phyloP scores from a whole-genome alignment of 2,797 vertebrate genomes.

The Chelon labrosus region DNA sequence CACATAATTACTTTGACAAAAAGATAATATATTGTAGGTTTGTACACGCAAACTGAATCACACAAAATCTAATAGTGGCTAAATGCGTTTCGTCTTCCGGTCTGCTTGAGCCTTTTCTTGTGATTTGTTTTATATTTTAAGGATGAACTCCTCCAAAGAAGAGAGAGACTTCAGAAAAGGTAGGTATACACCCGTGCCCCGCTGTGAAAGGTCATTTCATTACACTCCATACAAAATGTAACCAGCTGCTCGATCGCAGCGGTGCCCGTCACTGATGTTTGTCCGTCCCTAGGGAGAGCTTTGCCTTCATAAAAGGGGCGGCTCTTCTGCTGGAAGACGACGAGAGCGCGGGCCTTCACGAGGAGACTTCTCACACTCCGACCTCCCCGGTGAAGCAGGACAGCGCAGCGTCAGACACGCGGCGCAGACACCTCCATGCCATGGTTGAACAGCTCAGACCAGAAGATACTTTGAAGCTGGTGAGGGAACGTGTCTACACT shows the following conservation, averaged over 20 bases:
- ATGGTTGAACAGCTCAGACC: constrained; percentile 92
- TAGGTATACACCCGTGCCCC: constrained; percentile 35
- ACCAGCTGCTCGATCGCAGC: background rate
- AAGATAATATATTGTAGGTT: background rate
- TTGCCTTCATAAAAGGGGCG: constrained; percentile 92
- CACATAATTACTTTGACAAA: background rate
- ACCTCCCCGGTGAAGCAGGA: constrained; percentile 48
- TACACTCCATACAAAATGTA: background rate
- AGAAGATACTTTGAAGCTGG: constrained; percentile 93
- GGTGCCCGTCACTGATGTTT: background rate
- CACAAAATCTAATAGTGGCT: background rate
- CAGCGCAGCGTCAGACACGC: constrained; percentile 45
- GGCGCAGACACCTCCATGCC: constrained; percentile 87
- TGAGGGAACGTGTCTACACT: constrained; percentile 71
- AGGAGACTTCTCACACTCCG: constrained; percentile 49
- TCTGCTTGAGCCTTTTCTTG: background rate
- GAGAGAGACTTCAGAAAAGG: constrained; percentile 87
- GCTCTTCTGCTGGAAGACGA: constrained; percentile 89
- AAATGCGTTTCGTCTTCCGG: background rate
- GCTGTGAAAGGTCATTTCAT: constrained; percentile 1
- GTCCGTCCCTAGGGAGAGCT: constrained; percentile 89
- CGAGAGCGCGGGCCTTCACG: constrained; percentile 64
- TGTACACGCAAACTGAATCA: background rate
- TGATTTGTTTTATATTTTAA: constrained; percentile 51
- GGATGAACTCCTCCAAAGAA: constrained; percentile 81